A percentile compares a stretch with the other conserved stretches of the same genome.
These are phyloP conservation scores for Dissostichus mawsoni DNA, from an alignment of 2,113 vertebrate genomes.

Conservation along the genomic window DNA sequence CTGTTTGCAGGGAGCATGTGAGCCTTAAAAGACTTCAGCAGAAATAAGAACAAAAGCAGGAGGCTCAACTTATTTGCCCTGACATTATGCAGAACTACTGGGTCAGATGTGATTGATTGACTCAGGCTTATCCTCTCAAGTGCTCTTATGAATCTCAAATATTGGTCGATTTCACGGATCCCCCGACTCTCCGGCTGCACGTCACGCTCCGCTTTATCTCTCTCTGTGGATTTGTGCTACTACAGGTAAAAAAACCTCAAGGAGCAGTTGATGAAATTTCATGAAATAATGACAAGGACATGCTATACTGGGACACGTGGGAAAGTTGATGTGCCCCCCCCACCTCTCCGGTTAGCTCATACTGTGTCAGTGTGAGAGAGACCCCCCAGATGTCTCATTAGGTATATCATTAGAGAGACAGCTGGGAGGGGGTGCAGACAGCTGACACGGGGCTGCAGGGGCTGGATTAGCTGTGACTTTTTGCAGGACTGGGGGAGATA, in stretches of 20 bases:
- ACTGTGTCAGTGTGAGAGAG: conserved; percentile 55
- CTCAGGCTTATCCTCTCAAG: conserved; percentile 56
- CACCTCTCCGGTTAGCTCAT: conserved; percentile 48
- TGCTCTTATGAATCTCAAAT: conserved; percentile 59
- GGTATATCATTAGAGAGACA: conserved; percentile 85
- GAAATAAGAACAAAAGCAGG: conserved; percentile 44
- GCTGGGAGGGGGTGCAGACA: conserved; percentile 80
- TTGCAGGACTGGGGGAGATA: conserved; percentile 36
- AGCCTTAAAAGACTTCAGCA: conserved; percentile 40
- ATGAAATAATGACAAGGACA: conserved; percentile 54
- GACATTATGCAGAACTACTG: conserved; percentile 55
- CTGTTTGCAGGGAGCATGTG: background rate
- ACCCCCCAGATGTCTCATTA: conserved; percentile 85
- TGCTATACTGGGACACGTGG: conserved; percentile 67
- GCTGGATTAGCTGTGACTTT: conserved; percentile 68
- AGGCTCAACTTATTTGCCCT: conserved; percentile 52
- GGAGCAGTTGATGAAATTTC: conserved; percentile 66
- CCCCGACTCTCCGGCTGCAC: background rate
- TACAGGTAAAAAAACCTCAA: conserved; percentile 39
- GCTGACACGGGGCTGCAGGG: conserved; percentile 73
- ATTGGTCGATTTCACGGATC: conserved; percentile 64
- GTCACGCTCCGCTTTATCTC: conserved; percentile 31
- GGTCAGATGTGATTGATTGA: conserved; percentile 48
- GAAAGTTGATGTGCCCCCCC: conserved; percentile 57
- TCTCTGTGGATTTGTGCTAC: conserved; percentile 26